Percentiles rank a stretch among this genome's conserved stretches.
Conservation (phyloP, 2,113 vertebrate species). For the Thymallus thymallus region DNA sequence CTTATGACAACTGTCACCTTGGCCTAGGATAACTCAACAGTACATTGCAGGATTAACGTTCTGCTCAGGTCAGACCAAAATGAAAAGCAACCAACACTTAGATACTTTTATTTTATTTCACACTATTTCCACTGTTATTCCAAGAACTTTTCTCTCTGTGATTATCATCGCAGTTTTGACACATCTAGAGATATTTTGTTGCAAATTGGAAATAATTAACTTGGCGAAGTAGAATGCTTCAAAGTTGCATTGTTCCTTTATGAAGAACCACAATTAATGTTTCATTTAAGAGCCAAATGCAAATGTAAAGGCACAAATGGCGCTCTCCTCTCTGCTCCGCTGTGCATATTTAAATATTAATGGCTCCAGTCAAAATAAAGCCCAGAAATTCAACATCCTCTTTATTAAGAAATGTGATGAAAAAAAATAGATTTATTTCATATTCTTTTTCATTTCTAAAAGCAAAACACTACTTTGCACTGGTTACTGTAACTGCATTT, state of each 20-base stretch:
- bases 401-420: constrained; percentile 45
- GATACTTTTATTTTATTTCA: constrained; percentile 5
- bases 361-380: constrained; percentile 55
- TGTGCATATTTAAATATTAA: constrained; percentile 67
- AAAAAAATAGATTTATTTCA: constrained; percentile 45
- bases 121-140: background rate
- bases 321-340: constrained; percentile 51
- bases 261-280: constrained; percentile 62
- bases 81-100: constrained; percentile 23
- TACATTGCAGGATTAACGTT: constrained; percentile 8
- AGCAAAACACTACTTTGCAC: constrained; percentile 33
- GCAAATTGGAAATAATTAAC: constrained; percentile 68
- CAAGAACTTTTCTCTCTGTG: constrained; percentile 22
- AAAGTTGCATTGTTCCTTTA: constrained; percentile 58
- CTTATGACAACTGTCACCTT: background rate
- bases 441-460: constrained; percentile 49
- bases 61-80: constrained; percentile 20
- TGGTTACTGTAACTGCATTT: constrained; percentile 28
- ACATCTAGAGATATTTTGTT: constrained; percentile 57
- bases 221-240: constrained; percentile 46
- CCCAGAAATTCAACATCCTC: constrained; percentile 49
- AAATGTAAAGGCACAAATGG: constrained; percentile 61
- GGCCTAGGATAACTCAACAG: background rate
- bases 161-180: constrained; percentile 38
- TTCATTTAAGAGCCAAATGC: constrained; percentile 68